Base-by-base conservation (phyloP, 1,140 invertebrate genomes). In the Bombus polaris region DNA sequence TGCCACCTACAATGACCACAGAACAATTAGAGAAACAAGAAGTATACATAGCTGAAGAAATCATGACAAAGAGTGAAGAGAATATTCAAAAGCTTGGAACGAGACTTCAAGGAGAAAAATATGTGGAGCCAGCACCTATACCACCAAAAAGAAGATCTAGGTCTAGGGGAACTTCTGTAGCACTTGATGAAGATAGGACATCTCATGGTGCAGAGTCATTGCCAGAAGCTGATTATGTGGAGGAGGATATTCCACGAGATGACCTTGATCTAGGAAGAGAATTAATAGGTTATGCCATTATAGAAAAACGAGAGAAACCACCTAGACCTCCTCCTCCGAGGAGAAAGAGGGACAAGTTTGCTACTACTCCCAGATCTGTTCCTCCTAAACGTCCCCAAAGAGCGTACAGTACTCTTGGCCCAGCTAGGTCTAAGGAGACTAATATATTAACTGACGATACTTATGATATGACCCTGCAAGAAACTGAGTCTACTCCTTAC, bases 191-290 rank as follows among this genome's bases (percentile, higher is more conserved):
- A 74, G 97, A 97, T 81, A 95, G 97, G 35, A 97, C 97, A 3
- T 97, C 97, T 0, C 96, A 96, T 81, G 97, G 97, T 2, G 97
- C 97, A 8, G 97, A 97, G 77, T 97, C 97, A 3, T 90, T 96
- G 74, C 95, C 95, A 76, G 93, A 95, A 87, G 92, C 92, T 10
- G 92, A 90, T 0, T 94, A 92, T 84, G 53, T 81, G 15, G 93
- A 94, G 1, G 92, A 94, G 39, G 93, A 94, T 4, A 92, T 91
- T 74, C 93, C 83, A 47, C 91, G 3, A 5, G 88, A 91, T 57
- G 88, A 93, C 4, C 83, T 91, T 35, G 70, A 83, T 10, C 81
- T 84, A 0, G 90, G 83, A 13, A 91, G 83, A 65, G 94, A 92
- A 83, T 91, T 91, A 4, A 81, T 90, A 22, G 92, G 87, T 57